Percentiles rank a stretch among this genome's conserved stretches.
Conservation (phyloP, 2,797 vertebrate genomes). For the Chromobotia macracanthus region DNA sequence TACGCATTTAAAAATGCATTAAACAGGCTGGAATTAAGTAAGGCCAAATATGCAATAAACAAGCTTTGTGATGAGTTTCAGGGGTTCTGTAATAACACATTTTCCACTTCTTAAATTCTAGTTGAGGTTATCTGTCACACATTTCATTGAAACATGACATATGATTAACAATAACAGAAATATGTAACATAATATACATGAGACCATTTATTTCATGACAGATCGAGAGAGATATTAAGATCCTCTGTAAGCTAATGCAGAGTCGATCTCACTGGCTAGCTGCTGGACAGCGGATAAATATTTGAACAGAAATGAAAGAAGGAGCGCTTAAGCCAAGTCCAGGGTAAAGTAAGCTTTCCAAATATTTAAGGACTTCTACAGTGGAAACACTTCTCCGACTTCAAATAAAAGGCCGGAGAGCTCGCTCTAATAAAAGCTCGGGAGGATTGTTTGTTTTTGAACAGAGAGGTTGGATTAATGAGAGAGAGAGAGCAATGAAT, state of each 20-base stretch:
- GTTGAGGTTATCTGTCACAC: neutral
- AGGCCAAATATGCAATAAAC: slow-evolving; percentile 3
- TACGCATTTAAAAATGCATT: neutral
- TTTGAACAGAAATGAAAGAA: slow-evolving; percentile 59
- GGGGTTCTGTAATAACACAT: neutral
- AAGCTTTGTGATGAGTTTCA: neutral
- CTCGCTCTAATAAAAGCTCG: slow-evolving; percentile 46
- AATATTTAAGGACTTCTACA: slow-evolving; percentile 57
- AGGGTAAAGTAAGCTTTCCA: slow-evolving; percentile 54
- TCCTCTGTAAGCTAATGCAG: slow-evolving; percentile 28
- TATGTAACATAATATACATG: slow-evolving; percentile 1
- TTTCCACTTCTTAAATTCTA: neutral
- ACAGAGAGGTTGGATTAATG: slow-evolving; percentile 40
- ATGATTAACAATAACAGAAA: neutral
- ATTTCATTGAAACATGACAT: neutral
- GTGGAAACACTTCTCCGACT: slow-evolving; percentile 52
- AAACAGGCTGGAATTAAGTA: neutral
- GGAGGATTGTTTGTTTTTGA: slow-evolving; percentile 46
- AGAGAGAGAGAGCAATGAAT: slow-evolving; percentile 34
- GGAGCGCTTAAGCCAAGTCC: slow-evolving; percentile 49
- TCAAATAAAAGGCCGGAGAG: slow-evolving; percentile 49
- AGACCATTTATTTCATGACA: slow-evolving; percentile 3
- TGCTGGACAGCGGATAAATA: slow-evolving; percentile 56
- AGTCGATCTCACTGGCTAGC: slow-evolving; percentile 31
- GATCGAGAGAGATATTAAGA: slow-evolving; percentile 7